Base-by-base conservation (phyloP, 2,113 vertebrate genomes). In the Casuarius casuarius region DNA sequence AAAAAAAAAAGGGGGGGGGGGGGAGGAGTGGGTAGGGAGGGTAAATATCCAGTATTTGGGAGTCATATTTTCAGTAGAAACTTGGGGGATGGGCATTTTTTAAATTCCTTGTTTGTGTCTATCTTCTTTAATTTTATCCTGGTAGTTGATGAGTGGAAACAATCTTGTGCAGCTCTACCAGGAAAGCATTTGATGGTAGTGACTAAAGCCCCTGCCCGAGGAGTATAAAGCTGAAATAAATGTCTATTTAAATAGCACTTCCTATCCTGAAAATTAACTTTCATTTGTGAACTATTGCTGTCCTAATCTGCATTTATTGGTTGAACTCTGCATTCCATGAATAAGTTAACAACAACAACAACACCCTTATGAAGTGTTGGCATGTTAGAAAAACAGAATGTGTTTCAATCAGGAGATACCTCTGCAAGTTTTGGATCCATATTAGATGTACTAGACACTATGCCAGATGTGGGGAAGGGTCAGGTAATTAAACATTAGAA, bases 261-360 rank as follows among this genome's bases (percentile, higher is more conserved):
- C 44, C 63, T 95, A 87, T 87, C 71, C 78, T 82, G 87, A 2
- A 12, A 94, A 91, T 87, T 91, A 92, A 66, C 77, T 89, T 95
- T 35, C 49, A 72, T 76, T 82, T 85, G 38, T 67, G 42, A 82
- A 54, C 67, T 83, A 40, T 15, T 95, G 51, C 84, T 94, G 28
- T 85, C 29, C 23, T 49, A 38, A 9, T 80, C 66, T 67, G n/a
- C 35, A 40, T 44, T 67, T 51, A 87, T 68, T 63, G 40, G 70
- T 70, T 83, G 71, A 92, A 77, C n/a, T 80, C 54, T 72, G 40
- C 8, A 46, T 85, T 93, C 26, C 22, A 48, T 26, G 54, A 84
- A 48, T n/a, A n/a, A 61, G 52, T 66, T 73, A 46, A 49, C 15
- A 73, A 40, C 35, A 48, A 62, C 18, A 77, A 88, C 17, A 7